Conservation (phyloP, 2,888 invertebrate genomes). For the Cataglyphis albicans region DNA sequence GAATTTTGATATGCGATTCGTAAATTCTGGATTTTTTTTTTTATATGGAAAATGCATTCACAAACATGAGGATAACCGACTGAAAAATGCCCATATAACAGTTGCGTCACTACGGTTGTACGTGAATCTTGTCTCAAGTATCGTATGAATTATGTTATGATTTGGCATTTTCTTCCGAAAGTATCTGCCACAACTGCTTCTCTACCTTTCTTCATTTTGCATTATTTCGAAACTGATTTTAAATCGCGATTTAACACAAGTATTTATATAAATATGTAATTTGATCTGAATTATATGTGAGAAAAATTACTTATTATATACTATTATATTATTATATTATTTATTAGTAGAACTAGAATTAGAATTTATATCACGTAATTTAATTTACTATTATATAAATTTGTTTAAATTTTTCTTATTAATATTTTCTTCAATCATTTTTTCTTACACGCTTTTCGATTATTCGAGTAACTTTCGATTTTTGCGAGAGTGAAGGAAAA, state of each 20-base stretch:
- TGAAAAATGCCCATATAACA: slow-evolving; percentile 63
- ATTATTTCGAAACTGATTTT: not conserved
- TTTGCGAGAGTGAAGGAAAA: slow-evolving; percentile 55
- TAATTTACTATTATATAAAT: not conserved
- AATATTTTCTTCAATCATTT: not conserved
- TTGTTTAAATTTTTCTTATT: not conserved
- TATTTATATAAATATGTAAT: not conserved
- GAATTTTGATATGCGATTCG: slow-evolving; percentile 66
- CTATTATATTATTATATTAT: not conserved
- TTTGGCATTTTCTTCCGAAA: not conserved
- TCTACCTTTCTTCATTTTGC: not conserved
- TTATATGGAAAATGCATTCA: slow-evolving; percentile 55
- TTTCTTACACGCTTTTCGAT: not conserved
- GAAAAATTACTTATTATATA: not conserved
- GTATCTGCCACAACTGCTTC: not conserved
- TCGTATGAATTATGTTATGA: not conserved
- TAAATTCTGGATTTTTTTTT: slow-evolving; percentile 66
- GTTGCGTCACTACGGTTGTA: slow-evolving; percentile 44
- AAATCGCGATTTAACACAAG: not conserved
- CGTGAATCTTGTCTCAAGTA: slow-evolving; percentile 57
- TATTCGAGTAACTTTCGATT: slow-evolving; percentile 52
- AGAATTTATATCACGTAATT: not conserved
- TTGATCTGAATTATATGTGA: not conserved
- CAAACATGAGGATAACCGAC: slow-evolving; percentile 40
- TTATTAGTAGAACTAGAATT: not conserved